phyloP scores from a whole-genome alignment of 2,797 vertebrate species.

The Taeniopygia guttata region DNA sequence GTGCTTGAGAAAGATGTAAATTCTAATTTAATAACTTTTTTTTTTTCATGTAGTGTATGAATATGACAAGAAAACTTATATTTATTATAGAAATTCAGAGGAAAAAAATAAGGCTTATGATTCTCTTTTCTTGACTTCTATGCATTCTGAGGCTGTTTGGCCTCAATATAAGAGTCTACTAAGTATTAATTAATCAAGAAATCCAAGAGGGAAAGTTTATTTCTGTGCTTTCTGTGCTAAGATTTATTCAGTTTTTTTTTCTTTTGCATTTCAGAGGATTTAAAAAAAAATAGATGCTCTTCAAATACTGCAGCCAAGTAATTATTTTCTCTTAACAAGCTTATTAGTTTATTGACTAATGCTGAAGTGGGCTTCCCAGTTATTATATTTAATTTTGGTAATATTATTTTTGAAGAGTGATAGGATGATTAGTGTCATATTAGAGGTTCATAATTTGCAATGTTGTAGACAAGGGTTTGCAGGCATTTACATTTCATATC shows the following conservation, averaged over 20 bases:
- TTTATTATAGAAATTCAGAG: background rate
- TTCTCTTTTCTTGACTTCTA: background rate
- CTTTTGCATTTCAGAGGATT: constrained; percentile 18
- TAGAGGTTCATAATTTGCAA: background rate
- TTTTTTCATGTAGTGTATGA: background rate
- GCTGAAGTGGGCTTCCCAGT: constrained; percentile 22
- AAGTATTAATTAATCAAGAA: constrained; percentile 49
- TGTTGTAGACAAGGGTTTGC: background rate
- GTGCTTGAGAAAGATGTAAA: background rate
- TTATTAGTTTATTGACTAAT: constrained; percentile 60
- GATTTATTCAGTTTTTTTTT: constrained; percentile 16
- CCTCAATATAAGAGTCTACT: background rate
- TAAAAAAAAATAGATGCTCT: constrained; percentile 37
- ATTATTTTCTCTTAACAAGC: constrained; percentile 54
- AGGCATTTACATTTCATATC: constrained; percentile 22
- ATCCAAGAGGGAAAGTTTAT: constrained; percentile 20
- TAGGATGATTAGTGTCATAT: constrained; percentile 23
- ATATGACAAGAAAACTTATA: background rate
- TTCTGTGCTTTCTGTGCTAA: background rate
- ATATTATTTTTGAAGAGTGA: constrained; percentile 24
- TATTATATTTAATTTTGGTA: constrained; percentile 14
- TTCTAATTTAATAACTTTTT: background rate
- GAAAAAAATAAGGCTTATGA: background rate
- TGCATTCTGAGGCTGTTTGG: background rate
- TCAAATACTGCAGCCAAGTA: constrained; percentile 41